These are phyloP conservation scores for Drosophila neutralis DNA, from an alignment of 2,888 invertebrate species.

Conservation along the genomic window DNA sequence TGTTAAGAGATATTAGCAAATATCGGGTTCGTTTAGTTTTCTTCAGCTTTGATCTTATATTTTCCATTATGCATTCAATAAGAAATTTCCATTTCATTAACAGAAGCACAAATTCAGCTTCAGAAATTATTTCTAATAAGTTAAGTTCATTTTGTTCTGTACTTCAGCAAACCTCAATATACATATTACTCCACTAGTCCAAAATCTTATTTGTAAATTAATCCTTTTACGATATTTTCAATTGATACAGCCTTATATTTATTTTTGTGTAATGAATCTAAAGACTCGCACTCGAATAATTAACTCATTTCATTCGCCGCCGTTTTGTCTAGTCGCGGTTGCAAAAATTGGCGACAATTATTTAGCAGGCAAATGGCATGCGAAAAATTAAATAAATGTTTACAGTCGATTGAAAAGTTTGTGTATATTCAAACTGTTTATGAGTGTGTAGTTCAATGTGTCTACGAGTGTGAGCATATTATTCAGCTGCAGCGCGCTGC, in stretches of 20 bases:
- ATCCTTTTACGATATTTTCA: not conserved
- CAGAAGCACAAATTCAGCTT: too few relatives aligned
- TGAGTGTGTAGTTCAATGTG: slow-evolving; percentile 1
- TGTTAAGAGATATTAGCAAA: slow-evolving; percentile 14
- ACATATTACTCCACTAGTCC: not conserved
- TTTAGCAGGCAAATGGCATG: slow-evolving; percentile 55
- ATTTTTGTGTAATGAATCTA: not conserved
- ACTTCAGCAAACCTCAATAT: not conserved
- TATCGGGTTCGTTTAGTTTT: not conserved
- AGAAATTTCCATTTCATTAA: not conserved
- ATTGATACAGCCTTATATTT: not conserved
- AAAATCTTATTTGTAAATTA: not conserved
- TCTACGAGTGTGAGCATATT: slow-evolving; percentile 16
- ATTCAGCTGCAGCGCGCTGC: slow-evolving; percentile 43
- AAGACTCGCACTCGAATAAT: slow-evolving; percentile 23
- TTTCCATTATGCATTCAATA: not conserved
- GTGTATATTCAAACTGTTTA: slow-evolving; percentile 14
- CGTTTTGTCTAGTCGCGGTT: slow-evolving; percentile 62
- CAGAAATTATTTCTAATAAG: too few relatives aligned
- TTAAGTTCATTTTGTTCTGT: too few relatives aligned
- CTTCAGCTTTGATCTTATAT: not conserved
- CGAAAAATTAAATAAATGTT: slow-evolving; percentile 49
- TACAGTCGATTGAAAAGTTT: slow-evolving; percentile 7
- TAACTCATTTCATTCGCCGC: slow-evolving; percentile 48
- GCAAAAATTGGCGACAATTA: slow-evolving; percentile 58